Evolutionary conservation across 2,113 vertebrate genomes (phyloP), one percentile per base, ranked within the genome.

Genomic region (Melanotaenia duboulayi): DNA sequence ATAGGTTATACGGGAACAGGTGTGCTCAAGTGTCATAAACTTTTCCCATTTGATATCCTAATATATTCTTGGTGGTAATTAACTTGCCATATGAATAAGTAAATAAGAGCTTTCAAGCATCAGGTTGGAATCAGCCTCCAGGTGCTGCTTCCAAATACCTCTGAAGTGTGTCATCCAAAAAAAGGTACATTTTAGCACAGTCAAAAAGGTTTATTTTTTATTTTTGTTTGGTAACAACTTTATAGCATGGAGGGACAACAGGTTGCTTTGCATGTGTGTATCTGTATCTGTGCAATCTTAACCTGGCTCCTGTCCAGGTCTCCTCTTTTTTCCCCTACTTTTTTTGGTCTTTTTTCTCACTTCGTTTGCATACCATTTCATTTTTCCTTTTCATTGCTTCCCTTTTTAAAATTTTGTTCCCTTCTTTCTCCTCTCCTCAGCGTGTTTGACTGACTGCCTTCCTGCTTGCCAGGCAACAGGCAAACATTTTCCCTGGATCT

Each of bases 401-500:
- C 11, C 12, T 40, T 13, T 12, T 13, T 16, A 35, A 35, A 8
- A 8, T 13, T 17, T 13, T 5, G n/a, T 60, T 8, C 40, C 25
- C 20, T 48, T 6, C 9, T 17, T 14, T 20, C 40, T 50, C 51
- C 39, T 61, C 54, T 44, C 62, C 56, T 78, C 23, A 52, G 59
- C 56, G 35, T 59, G 28, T 54, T 65, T 74, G 70, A 78, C 80
- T 87, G 60, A 72, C 77, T 78, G 59, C 70, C 65, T 87, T 66
- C 79, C 58, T 60, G 39, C 66, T 74, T 85, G 72, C 81, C 87
- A 83, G 71, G 67, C 88, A 78, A 70, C 80, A 80, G 77, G 84
- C 84, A 90, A 91, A 92, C 89, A 90, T 89, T 90, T 91, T 88
- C 75, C 68, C 86, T 82, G 84, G 71, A 88, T 86, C 83, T 92